A percentile compares a stretch with the other conserved stretches of the same genome.
phyloP scores from a whole-genome alignment of 2,113 vertebrate genomes.

The Grallaria varia region DNA sequence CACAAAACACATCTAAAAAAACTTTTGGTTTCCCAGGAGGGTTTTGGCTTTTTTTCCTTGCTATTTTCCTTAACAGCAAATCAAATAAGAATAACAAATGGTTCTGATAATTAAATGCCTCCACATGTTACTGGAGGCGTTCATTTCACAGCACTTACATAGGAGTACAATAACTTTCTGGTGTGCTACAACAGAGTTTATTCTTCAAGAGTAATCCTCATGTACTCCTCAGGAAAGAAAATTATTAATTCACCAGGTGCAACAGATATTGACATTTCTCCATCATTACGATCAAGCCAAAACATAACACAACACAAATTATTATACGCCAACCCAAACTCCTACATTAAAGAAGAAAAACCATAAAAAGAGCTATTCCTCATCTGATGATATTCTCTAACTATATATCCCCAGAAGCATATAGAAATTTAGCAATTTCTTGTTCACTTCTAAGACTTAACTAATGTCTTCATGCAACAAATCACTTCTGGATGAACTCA shows the following conservation, averaged over 20 bases:
- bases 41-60: neutral
- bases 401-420: neutral
- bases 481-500: neutral
- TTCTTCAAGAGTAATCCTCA: neutral
- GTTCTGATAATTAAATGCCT: conserved; percentile 44
- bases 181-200: neutral
- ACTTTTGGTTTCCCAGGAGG: neutral
- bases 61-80: conserved; percentile 27
- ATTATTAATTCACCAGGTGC: neutral
- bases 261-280: neutral
- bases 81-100: conserved; percentile 37
- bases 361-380: neutral
- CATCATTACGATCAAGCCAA: neutral
- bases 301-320: neutral
- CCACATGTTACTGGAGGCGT: neutral
- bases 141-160: neutral
- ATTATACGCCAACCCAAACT: neutral
- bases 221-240: neutral
- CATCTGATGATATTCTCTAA: neutral
- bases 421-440: neutral
- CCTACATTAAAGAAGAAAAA: neutral
- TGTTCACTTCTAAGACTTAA: neutral
- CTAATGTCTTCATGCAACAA: neutral
- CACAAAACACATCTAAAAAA: conserved; percentile 45
- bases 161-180: neutral